Evolutionary conservation across 2,797 vertebrate species (phyloP).

Genomic region (Phrynocephalus vlangalii): DNA sequence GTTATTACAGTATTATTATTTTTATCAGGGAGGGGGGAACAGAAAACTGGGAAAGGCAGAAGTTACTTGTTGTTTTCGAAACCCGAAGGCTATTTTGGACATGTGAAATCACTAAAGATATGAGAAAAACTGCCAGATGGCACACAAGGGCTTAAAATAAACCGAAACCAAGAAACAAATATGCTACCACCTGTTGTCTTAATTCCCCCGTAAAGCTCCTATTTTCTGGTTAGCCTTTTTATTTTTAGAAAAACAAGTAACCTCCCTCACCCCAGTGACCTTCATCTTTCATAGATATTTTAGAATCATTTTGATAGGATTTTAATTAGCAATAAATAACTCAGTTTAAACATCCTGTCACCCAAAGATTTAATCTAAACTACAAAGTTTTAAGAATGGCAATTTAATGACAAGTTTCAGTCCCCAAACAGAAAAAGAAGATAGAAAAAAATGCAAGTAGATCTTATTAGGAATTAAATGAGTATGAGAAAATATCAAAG

Average conservation of each 20-base stretch:
- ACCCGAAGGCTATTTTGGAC: conserved; percentile 7
- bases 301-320: background rate
- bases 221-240: conserved; percentile 5
- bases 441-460: no score
- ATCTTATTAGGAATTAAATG: no score
- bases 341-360: background rate
- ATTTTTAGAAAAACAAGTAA: background rate
- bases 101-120: conserved; percentile 16
- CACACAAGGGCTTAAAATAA: conserved; percentile 17
- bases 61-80: conserved; percentile 39
- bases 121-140: background rate
- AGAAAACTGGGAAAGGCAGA: conserved; percentile 4
- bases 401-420: background rate
- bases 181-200: conserved; percentile 10
- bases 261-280: background rate
- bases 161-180: conserved; percentile 36
- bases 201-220: background rate
- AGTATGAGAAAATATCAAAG: no score
- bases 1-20: background rate
- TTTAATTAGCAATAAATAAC: background rate
- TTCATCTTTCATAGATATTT: background rate
- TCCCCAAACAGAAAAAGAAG: background rate
- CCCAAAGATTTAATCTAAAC: background rate
- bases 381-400: background rate
- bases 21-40: background rate